These are phyloP conservation scores for Rousettus madagascariensis DNA, from an alignment of 2,797 vertebrate genomes.

Conservation along the genomic window DNA sequence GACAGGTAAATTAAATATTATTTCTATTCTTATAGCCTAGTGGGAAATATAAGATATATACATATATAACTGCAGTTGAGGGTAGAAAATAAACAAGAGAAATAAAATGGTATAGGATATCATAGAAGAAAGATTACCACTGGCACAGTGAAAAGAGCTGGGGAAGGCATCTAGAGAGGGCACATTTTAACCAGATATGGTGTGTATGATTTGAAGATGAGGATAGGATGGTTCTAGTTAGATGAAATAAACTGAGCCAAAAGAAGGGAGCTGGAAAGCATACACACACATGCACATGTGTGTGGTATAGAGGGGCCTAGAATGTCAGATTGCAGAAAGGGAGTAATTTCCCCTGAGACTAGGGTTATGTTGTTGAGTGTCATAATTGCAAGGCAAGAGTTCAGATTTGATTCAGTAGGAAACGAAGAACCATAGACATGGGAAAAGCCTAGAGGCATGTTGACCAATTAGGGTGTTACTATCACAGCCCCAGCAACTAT, in stretches of 20 bases:
- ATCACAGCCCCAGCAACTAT: background rate
- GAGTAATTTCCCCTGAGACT: background rate
- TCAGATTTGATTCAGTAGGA: background rate
- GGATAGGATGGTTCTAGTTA: background rate
- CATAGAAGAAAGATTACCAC: background rate
- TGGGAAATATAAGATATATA: background rate
- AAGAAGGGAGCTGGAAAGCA: background rate
- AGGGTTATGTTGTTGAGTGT: background rate
- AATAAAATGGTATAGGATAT: background rate
- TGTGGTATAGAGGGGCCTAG: background rate
- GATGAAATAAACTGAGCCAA: background rate
- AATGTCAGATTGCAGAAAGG: background rate
- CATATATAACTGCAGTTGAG: background rate
- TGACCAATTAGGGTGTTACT: background rate
- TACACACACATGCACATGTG: rapidly evolving
- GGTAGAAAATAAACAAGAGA: background rate
- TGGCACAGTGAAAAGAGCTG: background rate
- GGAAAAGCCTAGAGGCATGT: background rate
- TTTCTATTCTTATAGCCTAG: background rate
- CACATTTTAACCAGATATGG: background rate
- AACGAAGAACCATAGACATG: background rate
- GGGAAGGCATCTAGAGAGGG: background rate
- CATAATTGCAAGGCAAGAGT: background rate
- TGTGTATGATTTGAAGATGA: background rate
- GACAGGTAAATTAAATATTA: background rate